phyloP scores from a whole-genome alignment of 2,113 vertebrate genomes.

The Nothocercus julius region DNA sequence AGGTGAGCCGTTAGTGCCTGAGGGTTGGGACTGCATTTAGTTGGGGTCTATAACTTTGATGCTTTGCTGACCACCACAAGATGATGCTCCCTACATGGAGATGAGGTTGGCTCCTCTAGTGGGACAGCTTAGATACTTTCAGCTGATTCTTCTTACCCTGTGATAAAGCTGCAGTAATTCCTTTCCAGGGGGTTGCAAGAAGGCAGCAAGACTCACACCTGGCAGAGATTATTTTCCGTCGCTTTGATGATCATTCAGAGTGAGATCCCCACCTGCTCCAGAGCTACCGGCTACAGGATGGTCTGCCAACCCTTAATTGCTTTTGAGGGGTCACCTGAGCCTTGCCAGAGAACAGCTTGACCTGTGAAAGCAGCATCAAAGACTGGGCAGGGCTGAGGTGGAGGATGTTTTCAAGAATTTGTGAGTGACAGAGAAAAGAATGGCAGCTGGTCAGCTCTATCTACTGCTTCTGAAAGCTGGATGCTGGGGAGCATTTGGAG shows the following conservation, averaged over 20 bases:
- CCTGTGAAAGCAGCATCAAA: neutral
- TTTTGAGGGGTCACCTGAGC: rapidly evolving
- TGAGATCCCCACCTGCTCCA: rapidly evolving
- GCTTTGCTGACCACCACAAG: neutral
- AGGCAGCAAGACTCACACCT: rapidly evolving
- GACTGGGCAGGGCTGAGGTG: neutral
- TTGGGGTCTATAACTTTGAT: neutral
- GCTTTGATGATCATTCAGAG: neutral
- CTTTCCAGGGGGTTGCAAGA: neutral
- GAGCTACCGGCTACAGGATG: neutral
- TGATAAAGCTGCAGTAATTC: neutral
- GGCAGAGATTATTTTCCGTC: neutral
- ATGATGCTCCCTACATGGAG: neutral
- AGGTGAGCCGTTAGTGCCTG: rapidly evolving
- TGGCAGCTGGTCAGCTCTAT: neutral
- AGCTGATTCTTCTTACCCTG: neutral
- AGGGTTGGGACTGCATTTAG: neutral
- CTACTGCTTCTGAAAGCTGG: neutral
- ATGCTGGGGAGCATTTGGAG: neutral
- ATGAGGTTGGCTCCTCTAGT: neutral
- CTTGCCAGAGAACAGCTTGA: neutral
- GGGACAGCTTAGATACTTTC: neutral
- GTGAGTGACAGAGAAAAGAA: neutral
- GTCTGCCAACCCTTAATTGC: neutral
- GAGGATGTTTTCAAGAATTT: neutral